Evolutionary conservation across 2,888 invertebrate species (phyloP).

Genomic region (Lasioglossum leucozonium): DNA sequence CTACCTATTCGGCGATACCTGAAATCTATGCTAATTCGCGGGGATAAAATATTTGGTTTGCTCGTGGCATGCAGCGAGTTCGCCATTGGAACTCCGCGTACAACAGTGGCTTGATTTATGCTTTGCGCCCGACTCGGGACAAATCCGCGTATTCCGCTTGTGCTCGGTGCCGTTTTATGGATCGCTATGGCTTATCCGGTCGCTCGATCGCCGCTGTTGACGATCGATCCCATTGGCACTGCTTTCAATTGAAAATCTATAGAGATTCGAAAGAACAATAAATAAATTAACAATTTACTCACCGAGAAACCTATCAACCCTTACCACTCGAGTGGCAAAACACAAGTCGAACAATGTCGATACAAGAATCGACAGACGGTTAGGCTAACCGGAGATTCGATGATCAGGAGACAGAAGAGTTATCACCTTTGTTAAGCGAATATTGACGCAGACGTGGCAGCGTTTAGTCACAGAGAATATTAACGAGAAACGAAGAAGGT

Average conservation of each 20-base stretch:
- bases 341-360: no score
- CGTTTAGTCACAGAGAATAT: background rate
- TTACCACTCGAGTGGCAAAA: no score
- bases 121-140: slow-evolving; percentile 40
- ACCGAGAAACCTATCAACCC: no score
- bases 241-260: background rate
- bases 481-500: background rate
- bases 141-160: slow-evolving; percentile 41
- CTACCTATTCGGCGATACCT: slow-evolving; percentile 32
- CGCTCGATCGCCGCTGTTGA: slow-evolving; percentile 8
- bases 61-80: slow-evolving; percentile 26
- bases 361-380: background rate
- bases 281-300: background rate
- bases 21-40: slow-evolving; percentile 66
- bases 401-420: background rate
- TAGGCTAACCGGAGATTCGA: background rate
- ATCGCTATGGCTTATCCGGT: slow-evolving; percentile 13
- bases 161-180: slow-evolving; percentile 46
- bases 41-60: slow-evolving; percentile 54
- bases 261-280: background rate
- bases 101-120: slow-evolving; percentile 59
- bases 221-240: slow-evolving; percentile 24
- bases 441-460: background rate
- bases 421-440: background rate
- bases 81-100: slow-evolving; percentile 23